Evolutionary conservation across 2,113 vertebrate species (phyloP).

Genomic region (Noctilio leporinus): DNA sequence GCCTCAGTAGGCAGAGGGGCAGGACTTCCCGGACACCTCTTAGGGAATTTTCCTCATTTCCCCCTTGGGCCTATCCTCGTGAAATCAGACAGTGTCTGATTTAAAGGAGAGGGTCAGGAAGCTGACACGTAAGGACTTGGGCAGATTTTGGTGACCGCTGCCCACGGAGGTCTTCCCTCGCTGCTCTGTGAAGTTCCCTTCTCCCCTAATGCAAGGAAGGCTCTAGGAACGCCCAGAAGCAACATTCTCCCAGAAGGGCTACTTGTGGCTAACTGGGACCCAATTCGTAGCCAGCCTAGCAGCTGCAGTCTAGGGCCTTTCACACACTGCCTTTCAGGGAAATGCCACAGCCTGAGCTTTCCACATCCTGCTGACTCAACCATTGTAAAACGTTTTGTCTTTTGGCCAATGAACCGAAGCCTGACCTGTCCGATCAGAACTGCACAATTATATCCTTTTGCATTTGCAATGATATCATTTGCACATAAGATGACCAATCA

Average conservation of each 20-base stretch:
- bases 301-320: not conserved
- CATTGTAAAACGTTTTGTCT: not conserved
- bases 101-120: not conserved
- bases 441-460: not conserved
- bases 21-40: not conserved
- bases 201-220: not conserved
- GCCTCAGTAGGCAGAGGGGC: not conserved
- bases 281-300: not conserved
- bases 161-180: not conserved
- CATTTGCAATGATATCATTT: too few relatives aligned
- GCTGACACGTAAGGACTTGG: not conserved
- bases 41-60: not conserved
- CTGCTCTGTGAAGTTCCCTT: not conserved
- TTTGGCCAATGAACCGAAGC: not conserved
- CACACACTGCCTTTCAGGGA: not conserved
- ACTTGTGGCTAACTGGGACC: not conserved
- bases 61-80: not conserved
- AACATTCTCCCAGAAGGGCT: not conserved
- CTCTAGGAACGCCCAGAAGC: not conserved
- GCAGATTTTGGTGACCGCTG: not conserved
- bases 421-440: not conserved
- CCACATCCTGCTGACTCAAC: not conserved
- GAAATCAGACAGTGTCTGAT: not conserved
- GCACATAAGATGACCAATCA: not conserved
- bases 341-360: not conserved